These are phyloP conservation scores for Coendou prehensilis DNA, from an alignment of 2,797 vertebrate genomes.

Conservation along the genomic window DNA sequence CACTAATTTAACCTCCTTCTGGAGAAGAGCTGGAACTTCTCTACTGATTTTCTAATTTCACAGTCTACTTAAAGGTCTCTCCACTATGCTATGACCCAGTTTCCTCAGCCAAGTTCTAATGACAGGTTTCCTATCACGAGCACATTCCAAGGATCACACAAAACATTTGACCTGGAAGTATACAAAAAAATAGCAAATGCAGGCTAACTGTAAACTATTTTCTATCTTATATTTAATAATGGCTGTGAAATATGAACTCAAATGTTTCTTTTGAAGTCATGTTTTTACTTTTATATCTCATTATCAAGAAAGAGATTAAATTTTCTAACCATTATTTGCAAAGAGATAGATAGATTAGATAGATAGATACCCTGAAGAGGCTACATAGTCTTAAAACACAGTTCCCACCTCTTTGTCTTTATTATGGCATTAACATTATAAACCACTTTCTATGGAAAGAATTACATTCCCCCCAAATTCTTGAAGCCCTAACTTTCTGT, in stretches of 20 bases:
- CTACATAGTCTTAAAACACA: neutral
- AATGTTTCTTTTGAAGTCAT: neutral
- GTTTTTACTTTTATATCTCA: neutral
- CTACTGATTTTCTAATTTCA: neutral
- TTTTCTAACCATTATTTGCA: neutral
- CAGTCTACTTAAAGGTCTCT: neutral
- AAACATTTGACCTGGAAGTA: slow-evolving; percentile 59
- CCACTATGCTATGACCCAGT: neutral
- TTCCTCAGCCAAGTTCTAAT: slow-evolving; percentile 52
- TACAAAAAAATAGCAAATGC: neutral
- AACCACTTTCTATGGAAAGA: neutral
- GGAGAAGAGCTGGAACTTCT: neutral
- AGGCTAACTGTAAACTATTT: neutral
- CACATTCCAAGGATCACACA: slow-evolving; percentile 26
- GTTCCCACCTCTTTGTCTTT: neutral
- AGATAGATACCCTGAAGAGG: neutral
- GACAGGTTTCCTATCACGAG: slow-evolving; percentile 47
- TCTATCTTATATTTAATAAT: slow-evolving; percentile 12
- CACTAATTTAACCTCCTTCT: neutral
- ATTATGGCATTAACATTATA: neutral
- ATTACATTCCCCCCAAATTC: neutral
- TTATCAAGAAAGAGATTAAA: neutral
- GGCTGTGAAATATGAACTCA: neutral
- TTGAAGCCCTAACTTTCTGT: neutral
- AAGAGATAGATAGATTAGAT: neutral